Base-by-base conservation (phyloP, 1,140 invertebrate species). In the Babylonia areolata region DNA sequence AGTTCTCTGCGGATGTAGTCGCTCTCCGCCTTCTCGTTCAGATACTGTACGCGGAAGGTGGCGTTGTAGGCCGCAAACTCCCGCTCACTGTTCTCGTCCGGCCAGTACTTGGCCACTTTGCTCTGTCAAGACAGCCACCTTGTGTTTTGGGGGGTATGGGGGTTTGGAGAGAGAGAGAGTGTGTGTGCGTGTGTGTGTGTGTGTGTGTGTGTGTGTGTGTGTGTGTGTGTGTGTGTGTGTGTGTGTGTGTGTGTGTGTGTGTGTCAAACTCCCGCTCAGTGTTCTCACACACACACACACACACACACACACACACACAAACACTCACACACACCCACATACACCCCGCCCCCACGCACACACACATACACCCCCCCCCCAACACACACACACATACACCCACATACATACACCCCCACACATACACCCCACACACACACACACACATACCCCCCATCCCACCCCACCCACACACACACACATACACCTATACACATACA, bases 21-120 rank as follows among this genome's bases (percentile, higher is more conserved):
- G 51, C 96, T 96, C 17, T 97, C 98, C 2, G 96, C 96, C n/a
- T 96, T 97, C 93, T 98, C 97, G 69, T 95, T 95, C 69, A 96
- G 93, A 90, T 96, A 96, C 85, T 96, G 96, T 58, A 97, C 96
- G 90, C 95, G 96, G n/a, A 96, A 95, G 87, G 95, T 95, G 11
- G 97, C 97, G 91, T 97, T 87, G 33, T 40, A 11, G 81, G 88
- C 89, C 12, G 86, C 81, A 58, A 88, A 90, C n/a, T 89, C 88
- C 23, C 90, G 89, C 73, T 87, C 86, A 33, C 89, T 85, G n/a
- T 86, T 88, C n/a, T 96, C 96, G 88, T 90, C 88, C 3, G 99
- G 98, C 98, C 99, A 99, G 95, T 99, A 99, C 69, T 97, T 96
- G 82, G 97, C 97, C 95, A 98, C 99, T 95, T 99, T 99, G 86